Conservation (phyloP, 1,140 invertebrate genomes). For the Rhagoletis pomonella region DNA sequence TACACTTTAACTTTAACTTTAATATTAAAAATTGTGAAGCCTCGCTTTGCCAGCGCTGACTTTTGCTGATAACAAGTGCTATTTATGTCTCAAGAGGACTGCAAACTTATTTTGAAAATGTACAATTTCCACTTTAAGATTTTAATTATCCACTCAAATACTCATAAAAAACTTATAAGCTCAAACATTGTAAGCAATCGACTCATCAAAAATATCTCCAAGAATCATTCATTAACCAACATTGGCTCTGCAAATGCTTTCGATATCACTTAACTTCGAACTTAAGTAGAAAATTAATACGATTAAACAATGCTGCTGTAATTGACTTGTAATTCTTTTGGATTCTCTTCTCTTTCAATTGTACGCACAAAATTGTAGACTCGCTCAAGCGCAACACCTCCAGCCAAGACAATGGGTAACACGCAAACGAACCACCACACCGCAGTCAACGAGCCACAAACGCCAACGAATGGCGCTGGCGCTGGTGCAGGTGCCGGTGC, state of each 20-base stretch:
- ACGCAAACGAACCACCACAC: conserved; percentile 53
- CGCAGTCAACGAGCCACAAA: conserved; percentile 44
- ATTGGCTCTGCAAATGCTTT: not conserved
- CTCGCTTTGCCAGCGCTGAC: too few species aligned
- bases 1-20: too few species aligned
- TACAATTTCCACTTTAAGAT: too few species aligned
- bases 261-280: conserved; percentile 40
- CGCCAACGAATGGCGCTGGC: conserved; percentile 18
- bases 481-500: not conserved
- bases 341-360: conserved; percentile 23
- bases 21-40: too few species aligned
- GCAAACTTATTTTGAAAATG: too few species aligned
- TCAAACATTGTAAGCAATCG: not conserved
- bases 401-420: conserved; percentile 63
- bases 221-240: conserved; percentile 26
- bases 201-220: conserved; percentile 3
- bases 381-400: conserved; percentile 49
- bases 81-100: too few species aligned
- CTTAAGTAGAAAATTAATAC: conserved; percentile 44
- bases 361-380: not conserved
- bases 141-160: too few species aligned
- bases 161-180: not conserved
- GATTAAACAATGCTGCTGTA: conserved; percentile 41
- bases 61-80: too few species aligned
- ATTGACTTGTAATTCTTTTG: conserved; percentile 46